Percentiles rank a stretch among this genome's conserved stretches.
Evolutionary conservation across 2,888 invertebrate species (phyloP).

Genomic region (Sussaba pulchella): DNA sequence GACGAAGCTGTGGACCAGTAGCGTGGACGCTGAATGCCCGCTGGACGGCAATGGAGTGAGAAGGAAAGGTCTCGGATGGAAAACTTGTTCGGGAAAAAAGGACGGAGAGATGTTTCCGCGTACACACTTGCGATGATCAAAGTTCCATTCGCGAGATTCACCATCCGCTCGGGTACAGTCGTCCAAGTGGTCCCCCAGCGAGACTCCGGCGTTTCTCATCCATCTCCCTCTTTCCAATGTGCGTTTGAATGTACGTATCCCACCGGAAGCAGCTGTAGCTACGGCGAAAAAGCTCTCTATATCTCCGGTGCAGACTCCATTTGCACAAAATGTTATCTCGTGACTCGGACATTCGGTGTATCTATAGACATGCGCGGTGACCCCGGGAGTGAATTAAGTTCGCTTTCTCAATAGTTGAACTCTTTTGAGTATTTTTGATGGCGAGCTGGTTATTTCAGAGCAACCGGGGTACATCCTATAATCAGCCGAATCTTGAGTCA

Average conservation of each 20-base stretch:
- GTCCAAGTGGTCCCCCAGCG: conserved; percentile 61
- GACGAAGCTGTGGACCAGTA: conserved; percentile 11
- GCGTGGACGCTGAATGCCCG: conserved; percentile 30
- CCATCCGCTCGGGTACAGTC: conserved; percentile 36
- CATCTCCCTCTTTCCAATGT: conserved; percentile 24
- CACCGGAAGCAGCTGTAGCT: conserved; percentile 15
- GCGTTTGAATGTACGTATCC: neutral
- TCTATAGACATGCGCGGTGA: conserved; percentile 74
- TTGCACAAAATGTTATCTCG: conserved; percentile 65
- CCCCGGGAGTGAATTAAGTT: conserved; percentile 36
- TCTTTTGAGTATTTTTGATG: conserved; percentile 36
- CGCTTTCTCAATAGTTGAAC: conserved; percentile 33
- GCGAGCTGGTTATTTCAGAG: conserved; percentile 22
- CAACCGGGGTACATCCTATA: neutral
- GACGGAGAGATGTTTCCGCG: conserved; percentile 29
- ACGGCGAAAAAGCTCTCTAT: conserved; percentile 69
- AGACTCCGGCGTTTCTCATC: conserved; percentile 29
- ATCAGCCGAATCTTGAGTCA: conserved; percentile 15
- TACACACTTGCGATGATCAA: conserved; percentile 66
- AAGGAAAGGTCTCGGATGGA: conserved; percentile 18
- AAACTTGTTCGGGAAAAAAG: conserved; percentile 33
- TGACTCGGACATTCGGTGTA: conserved; percentile 54
- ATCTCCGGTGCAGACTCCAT: conserved; percentile 59
- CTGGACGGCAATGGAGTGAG: conserved; percentile 18
- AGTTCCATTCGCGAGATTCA: conserved; percentile 58